Evolutionary conservation across 2,797 vertebrate genomes (phyloP).

Genomic region (Kryptolebias ocellatus): DNA sequence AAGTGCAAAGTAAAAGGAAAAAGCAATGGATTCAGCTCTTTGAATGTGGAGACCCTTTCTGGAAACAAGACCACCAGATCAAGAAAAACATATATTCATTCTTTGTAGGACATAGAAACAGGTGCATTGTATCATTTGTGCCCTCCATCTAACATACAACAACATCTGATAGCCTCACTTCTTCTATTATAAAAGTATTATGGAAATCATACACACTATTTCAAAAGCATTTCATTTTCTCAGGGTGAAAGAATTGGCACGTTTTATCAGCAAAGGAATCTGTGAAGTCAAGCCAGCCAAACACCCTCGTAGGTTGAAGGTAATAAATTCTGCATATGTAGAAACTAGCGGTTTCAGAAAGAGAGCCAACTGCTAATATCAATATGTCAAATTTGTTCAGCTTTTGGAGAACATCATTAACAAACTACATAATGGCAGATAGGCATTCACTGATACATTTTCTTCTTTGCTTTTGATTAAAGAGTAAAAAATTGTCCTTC

Average conservation of each 20-base stretch:
- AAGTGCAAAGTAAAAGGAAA: slow-evolving; percentile 64
- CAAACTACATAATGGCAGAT: slow-evolving; percentile 22
- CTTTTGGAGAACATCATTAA: slow-evolving; percentile 12
- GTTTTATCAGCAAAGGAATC: slow-evolving; percentile 69
- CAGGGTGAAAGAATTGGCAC: slow-evolving; percentile 53
- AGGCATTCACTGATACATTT: slow-evolving; percentile 11
- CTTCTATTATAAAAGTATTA: slow-evolving; percentile 48
- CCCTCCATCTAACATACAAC: slow-evolving; percentile 53
- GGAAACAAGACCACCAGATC: slow-evolving; percentile 56
- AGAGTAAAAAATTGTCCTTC: background rate
- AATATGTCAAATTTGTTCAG: slow-evolving; percentile 13
- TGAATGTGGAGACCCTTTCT: slow-evolving; percentile 41
- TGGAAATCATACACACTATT: slow-evolving; percentile 63
- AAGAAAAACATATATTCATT: slow-evolving; percentile 54
- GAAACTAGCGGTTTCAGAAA: slow-evolving; percentile 34
- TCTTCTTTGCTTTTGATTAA: background rate
- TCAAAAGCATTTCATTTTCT: slow-evolving; percentile 67
- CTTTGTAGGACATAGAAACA: slow-evolving; percentile 56
- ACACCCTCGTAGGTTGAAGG: slow-evolving; percentile 32
- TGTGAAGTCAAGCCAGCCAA: slow-evolving; percentile 46
- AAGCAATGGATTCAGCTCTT: slow-evolving; percentile 56
- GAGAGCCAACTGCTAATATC: slow-evolving; percentile 19
- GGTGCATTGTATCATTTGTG: slow-evolving; percentile 46
- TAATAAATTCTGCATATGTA: slow-evolving; percentile 50
- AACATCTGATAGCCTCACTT: slow-evolving; percentile 47